phyloP scores from a whole-genome alignment of 2,113 vertebrate genomes.

The Hippoglossus stenolepis region DNA sequence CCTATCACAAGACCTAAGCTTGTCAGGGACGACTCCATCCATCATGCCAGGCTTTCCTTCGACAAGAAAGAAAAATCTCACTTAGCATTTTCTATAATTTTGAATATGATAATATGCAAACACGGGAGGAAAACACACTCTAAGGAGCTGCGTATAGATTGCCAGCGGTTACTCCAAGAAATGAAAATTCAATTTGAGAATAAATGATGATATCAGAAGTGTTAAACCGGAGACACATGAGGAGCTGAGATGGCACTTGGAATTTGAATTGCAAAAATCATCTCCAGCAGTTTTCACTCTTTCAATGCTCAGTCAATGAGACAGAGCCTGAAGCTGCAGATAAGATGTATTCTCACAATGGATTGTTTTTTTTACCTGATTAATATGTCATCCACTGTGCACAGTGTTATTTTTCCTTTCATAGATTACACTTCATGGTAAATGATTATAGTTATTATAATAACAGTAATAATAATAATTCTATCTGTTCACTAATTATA shows the following conservation, averaged over 20 bases:
- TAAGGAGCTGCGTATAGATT: slow-evolving; percentile 51
- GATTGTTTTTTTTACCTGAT: neutral
- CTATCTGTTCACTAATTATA: neutral
- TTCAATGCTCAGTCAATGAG: slow-evolving; percentile 22
- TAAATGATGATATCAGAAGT: slow-evolving; percentile 63
- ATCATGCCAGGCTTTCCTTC: slow-evolving; percentile 9
- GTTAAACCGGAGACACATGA: slow-evolving; percentile 51
- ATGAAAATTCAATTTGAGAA: slow-evolving; percentile 67
- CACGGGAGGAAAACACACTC: slow-evolving; percentile 38
- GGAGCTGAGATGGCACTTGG: slow-evolving; percentile 42
- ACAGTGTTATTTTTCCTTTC: slow-evolving; percentile 9
- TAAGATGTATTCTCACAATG: slow-evolving; percentile 6
- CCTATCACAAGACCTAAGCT: neutral
- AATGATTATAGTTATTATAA: neutral
- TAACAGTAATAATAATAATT: neutral
- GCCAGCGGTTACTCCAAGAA: slow-evolving; percentile 48
- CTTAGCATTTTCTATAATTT: slow-evolving; percentile 37
- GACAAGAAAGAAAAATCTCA: slow-evolving; percentile 32
- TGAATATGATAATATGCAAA: slow-evolving; percentile 56
- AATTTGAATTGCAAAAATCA: slow-evolving; percentile 56
- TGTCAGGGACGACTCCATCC: neutral
- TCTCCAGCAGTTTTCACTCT: slow-evolving; percentile 26
- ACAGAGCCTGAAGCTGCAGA: slow-evolving; percentile 27
- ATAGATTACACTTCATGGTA: slow-evolving; percentile 9
- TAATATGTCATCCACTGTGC: slow-evolving; percentile 22